Base-by-base conservation (phyloP, 1,140 invertebrate species). In the Sipha flava region DNA sequence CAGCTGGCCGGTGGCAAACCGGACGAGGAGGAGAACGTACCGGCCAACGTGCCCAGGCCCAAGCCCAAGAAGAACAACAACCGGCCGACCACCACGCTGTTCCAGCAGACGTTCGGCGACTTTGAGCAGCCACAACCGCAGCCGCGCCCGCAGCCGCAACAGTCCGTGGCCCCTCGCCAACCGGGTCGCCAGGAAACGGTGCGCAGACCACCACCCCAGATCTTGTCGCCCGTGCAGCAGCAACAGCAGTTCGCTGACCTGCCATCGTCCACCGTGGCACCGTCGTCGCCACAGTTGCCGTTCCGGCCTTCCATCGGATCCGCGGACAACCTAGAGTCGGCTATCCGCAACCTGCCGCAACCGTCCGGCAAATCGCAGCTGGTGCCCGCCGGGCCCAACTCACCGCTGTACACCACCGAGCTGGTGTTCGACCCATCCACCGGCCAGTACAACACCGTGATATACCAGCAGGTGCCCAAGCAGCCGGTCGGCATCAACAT, bases 391-490 rank as follows among this genome's bases (percentile, higher is more conserved):
- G 75, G 52, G 0, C 47, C 81, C 31, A 81, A 81, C 75, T 62
- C 85, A 84, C 81, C 91, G 52, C 87, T 93, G 81, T 93, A 93
- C 85, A 90, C 91, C 66, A 92, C 92, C 23, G 91, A 93, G 83
- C 85, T 94, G 9, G 88, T 93, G 0, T 94, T 89, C 85, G 92
- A 94, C 85, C 92, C 92, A 49, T 84, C 88, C n/a, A 90, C 89
- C 81, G 92, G 92, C 80, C 90, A 92, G 83, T 94, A 94, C 87
- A 92, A 93, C 83, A 92, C 92, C 16, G 90, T 93, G 81, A 86
- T 93, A 34, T 93, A 90, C 86, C 93, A 94, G 85, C 88, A 88
- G 40, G 85, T 93, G 64, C 92, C 92, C 18, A 91, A 93, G 84
- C 10, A 86, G 85, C 43, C 85, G 87, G 52, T 83, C 84, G 68